Percentiles rank a stretch among this genome's conserved stretches.
phyloP scores from a whole-genome alignment of 2,888 invertebrate genomes.

The Eubasilissa splendida region DNA sequence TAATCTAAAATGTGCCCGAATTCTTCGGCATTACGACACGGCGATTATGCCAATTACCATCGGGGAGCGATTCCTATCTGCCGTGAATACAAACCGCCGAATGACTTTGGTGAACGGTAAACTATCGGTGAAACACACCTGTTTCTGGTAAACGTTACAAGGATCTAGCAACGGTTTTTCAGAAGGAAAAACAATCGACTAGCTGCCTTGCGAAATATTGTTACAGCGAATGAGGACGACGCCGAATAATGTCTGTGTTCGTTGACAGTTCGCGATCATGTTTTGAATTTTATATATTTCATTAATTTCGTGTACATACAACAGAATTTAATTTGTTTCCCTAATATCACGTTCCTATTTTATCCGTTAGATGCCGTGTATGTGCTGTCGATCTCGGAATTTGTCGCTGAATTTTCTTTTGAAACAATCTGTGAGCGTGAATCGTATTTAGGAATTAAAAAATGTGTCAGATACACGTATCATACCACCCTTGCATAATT shows the following conservation, averaged over 20 bases:
- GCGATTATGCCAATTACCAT: slow-evolving; percentile 36
- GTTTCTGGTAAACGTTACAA: slow-evolving; percentile 2
- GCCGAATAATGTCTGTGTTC: slow-evolving; percentile 15
- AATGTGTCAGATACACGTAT: too few species aligned
- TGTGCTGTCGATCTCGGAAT: too few species aligned
- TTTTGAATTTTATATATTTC: background rate
- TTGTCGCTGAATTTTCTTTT: too few species aligned
- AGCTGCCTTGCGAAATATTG: slow-evolving; percentile 3
- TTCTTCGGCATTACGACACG: slow-evolving; percentile 30
- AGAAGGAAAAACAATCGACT: slow-evolving; percentile 3
- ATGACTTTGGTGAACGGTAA: background rate
- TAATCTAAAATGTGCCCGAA: slow-evolving; percentile 14
- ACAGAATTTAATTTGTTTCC: too few species aligned
- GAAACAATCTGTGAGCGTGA: too few species aligned
- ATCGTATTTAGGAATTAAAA: too few species aligned
- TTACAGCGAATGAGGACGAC: background rate
- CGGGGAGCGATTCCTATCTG: background rate
- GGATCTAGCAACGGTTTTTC: slow-evolving; percentile 10
- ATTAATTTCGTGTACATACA: background rate
- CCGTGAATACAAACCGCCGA: slow-evolving; percentile 10
- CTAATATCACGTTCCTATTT: too few species aligned
- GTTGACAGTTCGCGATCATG: slow-evolving; percentile 15
- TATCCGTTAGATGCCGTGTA: too few species aligned
- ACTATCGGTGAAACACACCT: background rate
- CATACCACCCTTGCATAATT: too few species aligned